Conservation (phyloP, 2,113 vertebrate genomes). For the Psittacara wagleri region DNA sequence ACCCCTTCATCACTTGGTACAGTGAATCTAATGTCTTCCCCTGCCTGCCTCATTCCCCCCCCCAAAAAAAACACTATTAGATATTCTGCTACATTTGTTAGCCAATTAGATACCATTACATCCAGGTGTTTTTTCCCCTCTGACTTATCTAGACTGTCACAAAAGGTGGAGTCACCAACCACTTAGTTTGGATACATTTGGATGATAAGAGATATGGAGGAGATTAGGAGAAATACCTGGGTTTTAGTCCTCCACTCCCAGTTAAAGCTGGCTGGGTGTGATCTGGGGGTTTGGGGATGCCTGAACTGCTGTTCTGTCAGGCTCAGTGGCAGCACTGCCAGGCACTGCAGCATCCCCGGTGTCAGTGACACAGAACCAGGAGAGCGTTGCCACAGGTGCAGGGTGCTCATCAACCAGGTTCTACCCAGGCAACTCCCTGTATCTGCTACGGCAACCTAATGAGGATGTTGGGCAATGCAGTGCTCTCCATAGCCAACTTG, state of each 20-base stretch:
- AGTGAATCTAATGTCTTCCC: neutral
- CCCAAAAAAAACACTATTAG: neutral
- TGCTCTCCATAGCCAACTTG: neutral
- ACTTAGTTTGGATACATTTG: neutral
- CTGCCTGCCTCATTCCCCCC: accelerated
- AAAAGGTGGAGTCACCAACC: neutral
- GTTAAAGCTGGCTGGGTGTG: neutral
- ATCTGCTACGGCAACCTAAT: neutral
- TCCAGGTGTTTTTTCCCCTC: neutral
- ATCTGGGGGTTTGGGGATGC: neutral
- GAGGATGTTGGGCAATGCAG: neutral
- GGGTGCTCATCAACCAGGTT: neutral
- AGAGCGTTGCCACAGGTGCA: neutral
- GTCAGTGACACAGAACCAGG: neutral
- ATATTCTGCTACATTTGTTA: neutral
- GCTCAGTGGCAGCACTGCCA: neutral
- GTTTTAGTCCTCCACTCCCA: neutral
- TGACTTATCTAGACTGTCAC: neutral
- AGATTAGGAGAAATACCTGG: neutral
- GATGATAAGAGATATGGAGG: neutral
- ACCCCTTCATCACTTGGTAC: neutral
- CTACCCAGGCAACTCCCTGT: neutral
- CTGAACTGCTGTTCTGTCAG: neutral
- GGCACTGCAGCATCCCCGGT: neutral
- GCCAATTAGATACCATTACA: neutral